Conservation (phyloP, 2,113 vertebrate species). For the Tautogolabrus adspersus region DNA sequence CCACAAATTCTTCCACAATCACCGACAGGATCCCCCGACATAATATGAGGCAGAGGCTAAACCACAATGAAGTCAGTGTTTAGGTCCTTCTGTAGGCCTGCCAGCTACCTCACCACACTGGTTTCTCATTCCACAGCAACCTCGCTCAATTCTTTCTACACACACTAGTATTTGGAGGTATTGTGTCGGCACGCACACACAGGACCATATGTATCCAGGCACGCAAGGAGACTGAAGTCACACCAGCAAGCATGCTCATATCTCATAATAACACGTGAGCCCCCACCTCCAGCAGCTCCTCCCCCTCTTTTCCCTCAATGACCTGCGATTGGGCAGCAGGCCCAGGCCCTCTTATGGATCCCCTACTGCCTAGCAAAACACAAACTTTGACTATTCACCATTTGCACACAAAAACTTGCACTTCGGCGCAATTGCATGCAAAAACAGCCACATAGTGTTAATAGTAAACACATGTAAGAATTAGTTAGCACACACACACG, state of each 20-base stretch:
- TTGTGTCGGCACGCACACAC: constrained; percentile 63
- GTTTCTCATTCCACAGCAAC: constrained; percentile 74
- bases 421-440: constrained; percentile 9
- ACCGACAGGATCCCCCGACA: constrained; percentile 64
- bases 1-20: constrained; percentile 67
- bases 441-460: constrained; percentile 26
- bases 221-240: constrained; percentile 50
- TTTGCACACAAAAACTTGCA: constrained; percentile 29
- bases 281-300: constrained; percentile 43
- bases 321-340: constrained; percentile 66
- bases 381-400: constrained; percentile 41
- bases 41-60: constrained; percentile 74
- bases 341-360: constrained; percentile 71
- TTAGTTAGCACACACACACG: background rate
- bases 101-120: constrained; percentile 70
- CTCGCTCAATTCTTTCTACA: constrained; percentile 58
- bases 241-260: constrained; percentile 46
- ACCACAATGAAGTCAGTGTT: constrained; percentile 80
- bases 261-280: constrained; percentile 56
- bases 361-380: constrained; percentile 66
- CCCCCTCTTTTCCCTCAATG: constrained; percentile 65
- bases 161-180: constrained; percentile 54
- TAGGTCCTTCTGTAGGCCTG: constrained; percentile 57
- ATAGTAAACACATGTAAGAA: constrained; percentile 45
- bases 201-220: constrained; percentile 66